Conservation (phyloP, 1,140 invertebrate species). For the Globodera ellingtonae region DNA sequence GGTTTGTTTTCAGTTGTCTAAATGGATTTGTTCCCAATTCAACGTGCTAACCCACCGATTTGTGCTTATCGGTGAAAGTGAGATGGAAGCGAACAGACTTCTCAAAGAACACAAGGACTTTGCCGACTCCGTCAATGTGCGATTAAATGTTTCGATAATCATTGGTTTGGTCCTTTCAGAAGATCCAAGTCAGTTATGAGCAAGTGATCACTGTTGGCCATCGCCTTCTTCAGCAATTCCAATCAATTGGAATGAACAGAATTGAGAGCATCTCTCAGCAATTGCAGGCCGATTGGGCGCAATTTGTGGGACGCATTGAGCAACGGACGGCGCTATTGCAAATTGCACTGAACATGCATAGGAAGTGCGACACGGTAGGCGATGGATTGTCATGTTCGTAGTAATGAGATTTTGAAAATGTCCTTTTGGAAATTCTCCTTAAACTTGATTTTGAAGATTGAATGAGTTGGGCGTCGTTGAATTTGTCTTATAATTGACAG, state of each 20-base stretch:
- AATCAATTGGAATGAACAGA: constrained; percentile 27
- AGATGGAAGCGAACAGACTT: constrained; percentile 23
- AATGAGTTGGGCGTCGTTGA: too few relatives aligned
- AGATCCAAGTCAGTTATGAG: constrained; percentile 44
- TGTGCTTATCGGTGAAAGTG: constrained; percentile 29
- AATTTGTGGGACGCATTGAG: constrained; percentile 20
- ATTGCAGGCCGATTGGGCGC: constrained; percentile 38
- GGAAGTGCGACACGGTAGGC: constrained; percentile 34
- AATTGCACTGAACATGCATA: constrained; percentile 35
- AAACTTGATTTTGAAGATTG: too few relatives aligned
- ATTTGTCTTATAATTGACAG: too few relatives aligned
- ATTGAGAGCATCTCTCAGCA: constrained; percentile 34
- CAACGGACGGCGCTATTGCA: constrained; percentile 38
- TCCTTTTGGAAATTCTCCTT: too few relatives aligned
- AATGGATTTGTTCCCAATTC: constrained; percentile 34
- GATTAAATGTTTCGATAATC: constrained; percentile 25
- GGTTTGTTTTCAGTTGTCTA: constrained; percentile 34
- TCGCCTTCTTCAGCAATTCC: constrained; percentile 25
- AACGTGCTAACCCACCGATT: constrained; percentile 33
- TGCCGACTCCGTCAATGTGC: constrained; percentile 39
- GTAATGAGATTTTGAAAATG: neutral
- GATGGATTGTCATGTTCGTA: neutral
- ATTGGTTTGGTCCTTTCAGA: constrained; percentile 30
- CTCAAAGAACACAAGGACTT: constrained; percentile 38
- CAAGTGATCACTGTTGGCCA: constrained; percentile 41